These are phyloP conservation scores for Beris morrisii DNA, from an alignment of 2,888 invertebrate species.

Conservation along the genomic window DNA sequence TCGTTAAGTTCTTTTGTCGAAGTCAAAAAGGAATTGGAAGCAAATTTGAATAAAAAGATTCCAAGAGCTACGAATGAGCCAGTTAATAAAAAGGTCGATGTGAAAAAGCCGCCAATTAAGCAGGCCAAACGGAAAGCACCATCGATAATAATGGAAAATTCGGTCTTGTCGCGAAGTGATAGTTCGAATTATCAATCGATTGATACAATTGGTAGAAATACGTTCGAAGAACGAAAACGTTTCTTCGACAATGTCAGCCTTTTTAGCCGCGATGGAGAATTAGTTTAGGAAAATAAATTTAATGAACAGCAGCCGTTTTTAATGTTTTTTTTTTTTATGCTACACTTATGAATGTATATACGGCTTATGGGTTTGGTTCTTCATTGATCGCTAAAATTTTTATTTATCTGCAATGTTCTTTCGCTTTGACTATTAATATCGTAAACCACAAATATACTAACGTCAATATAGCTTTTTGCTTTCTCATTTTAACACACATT, in stretches of 20 bases:
- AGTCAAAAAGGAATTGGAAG: slow-evolving; percentile 52
- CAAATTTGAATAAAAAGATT: slow-evolving; percentile 6
- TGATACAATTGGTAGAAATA: neutral
- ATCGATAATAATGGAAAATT: slow-evolving; percentile 38
- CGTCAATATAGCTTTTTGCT: slow-evolving; percentile 3
- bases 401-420: neutral
- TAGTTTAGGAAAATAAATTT: slow-evolving; percentile 33
- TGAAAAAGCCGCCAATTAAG: slow-evolving; percentile 2
- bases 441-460: neutral
- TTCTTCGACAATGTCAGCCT: slow-evolving; percentile 20
- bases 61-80: neutral
- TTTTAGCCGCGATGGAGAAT: slow-evolving; percentile 40
- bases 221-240: neutral
- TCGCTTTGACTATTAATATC: neutral
- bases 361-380: neutral
- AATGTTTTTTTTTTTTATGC: neutral
- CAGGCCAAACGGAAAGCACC: slow-evolving; percentile 25
- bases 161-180: slow-evolving; percentile 10
- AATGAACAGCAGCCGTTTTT: neutral
- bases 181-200: neutral
- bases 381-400: neutral
- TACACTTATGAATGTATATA: neutral
- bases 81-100: slow-evolving; percentile 5
- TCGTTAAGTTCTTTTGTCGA: slow-evolving; percentile 51
- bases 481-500: slow-evolving; percentile 3